Conservation (phyloP, 2,113 vertebrate species). For the Spheniscus mendiculus region DNA sequence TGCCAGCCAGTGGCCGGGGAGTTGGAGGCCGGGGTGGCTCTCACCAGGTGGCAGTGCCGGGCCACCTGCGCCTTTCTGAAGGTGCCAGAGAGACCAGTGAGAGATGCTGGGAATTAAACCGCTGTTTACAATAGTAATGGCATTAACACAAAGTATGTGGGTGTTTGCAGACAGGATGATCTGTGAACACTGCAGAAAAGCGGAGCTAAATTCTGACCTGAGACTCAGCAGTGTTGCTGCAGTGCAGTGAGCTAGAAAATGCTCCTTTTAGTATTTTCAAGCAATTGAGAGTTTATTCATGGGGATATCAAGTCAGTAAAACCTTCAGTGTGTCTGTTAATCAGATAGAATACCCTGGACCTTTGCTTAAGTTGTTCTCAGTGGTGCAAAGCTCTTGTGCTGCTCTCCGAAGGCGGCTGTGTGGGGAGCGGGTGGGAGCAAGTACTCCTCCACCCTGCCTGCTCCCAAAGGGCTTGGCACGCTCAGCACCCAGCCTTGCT, state of each 20-base stretch:
- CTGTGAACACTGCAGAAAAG: not conserved
- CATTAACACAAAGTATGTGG: not conserved
- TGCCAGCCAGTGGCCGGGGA: accelerated
- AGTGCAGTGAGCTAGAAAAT: not conserved
- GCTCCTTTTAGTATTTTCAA: not conserved
- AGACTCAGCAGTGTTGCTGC: not conserved
- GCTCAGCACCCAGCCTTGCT: not conserved
- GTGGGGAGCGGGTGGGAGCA: not conserved
- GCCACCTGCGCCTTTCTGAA: not conserved
- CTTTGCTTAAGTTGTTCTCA: not conserved
- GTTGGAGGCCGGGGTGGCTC: not conserved
- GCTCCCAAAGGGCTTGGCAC: not conserved
- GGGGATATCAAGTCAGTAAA: not conserved
- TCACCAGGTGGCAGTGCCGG: conserved; percentile 39
- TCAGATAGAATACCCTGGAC: not conserved
- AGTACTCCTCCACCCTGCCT: not conserved
- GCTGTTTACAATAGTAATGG: not conserved
- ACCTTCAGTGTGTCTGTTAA: not conserved
- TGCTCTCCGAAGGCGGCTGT: not conserved
- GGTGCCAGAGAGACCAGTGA: not conserved
- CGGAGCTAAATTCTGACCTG: not conserved
- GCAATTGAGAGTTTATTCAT: not conserved
- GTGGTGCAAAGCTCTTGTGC: not conserved
- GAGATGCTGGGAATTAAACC: not conserved
- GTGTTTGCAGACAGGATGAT: too few relatives aligned